Evolutionary conservation across 2,888 invertebrate genomes (phyloP), one percentile per base, ranked within the genome.

Genomic region (Fragum fragum): DNA sequence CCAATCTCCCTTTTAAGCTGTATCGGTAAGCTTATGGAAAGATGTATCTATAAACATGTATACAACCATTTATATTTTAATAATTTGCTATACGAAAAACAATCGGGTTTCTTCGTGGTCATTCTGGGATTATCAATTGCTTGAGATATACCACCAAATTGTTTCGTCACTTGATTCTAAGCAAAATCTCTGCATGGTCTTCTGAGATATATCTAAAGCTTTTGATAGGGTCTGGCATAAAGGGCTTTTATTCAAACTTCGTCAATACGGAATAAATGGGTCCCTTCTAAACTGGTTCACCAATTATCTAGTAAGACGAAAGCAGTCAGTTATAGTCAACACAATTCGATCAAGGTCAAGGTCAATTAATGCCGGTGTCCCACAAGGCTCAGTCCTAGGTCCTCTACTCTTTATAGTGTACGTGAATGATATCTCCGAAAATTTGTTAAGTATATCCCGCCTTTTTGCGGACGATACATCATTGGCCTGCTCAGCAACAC

Each of bases 391-490:
- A 5, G 66, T 66, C 2, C 42, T 66, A 5, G 70, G 80, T 14
- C 76, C 77, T 14, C 23, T 75, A 11, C 28, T 76, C n/a, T 78
- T 78, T 53, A 39, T 76, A 42, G 28, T 82, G 32, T 77, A 73
- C 42, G 75, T 81, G 2, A 76, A 70, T 57, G 71, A 81, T 36
- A 76, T 77, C 16, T 53, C 57, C 1, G 39, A 68, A n/a, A 16
- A 72, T 7, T 55, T 76, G 6, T 5, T 63, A 16, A 73, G 57
- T 32, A 47, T 53, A 7, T 21, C 61, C 1, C n/a, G 70, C 32
- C 39, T 79, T 9, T 75, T 71, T 75, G 79, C 79, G 18, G 72
- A 79, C 63, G 73, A 70, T 23, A 79, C 36, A 6, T 75, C 80
- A n/a, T 42, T 79, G n/a, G 29, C 16, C 6, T 18, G 28, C n/a